Percentiles rank a stretch among this genome's conserved stretches.
These are phyloP conservation scores for Lasioglossum calceatum DNA, from an alignment of 2,888 invertebrate species.

Conservation along the genomic window DNA sequence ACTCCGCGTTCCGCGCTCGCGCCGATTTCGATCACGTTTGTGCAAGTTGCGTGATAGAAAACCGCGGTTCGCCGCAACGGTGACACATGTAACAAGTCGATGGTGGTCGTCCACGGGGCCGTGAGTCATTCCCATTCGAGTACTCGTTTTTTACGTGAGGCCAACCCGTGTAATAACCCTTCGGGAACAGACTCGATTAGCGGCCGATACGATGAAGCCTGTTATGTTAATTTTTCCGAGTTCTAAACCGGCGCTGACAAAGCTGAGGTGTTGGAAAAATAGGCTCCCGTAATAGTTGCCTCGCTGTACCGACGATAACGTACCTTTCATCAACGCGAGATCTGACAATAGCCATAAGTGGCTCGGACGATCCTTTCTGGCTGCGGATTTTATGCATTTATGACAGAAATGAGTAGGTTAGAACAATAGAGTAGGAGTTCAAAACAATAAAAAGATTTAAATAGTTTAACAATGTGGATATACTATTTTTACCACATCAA, in stretches of 20 bases:
- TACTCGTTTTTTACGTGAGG: background rate
- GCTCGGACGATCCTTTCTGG: background rate
- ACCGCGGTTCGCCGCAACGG: conserved; percentile 50
- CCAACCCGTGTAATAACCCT: conserved; percentile 7
- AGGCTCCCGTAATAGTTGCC: background rate
- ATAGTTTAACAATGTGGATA: too few relatives aligned
- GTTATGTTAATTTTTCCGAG: conserved; percentile 6
- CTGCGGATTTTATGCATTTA: too few relatives aligned
- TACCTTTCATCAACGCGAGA: background rate
- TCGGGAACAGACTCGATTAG: conserved; percentile 1
- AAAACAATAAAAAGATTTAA: too few relatives aligned
- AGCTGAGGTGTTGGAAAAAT: conserved; percentile 15
- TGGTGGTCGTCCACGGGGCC: conserved; percentile 9
- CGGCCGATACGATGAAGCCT: conserved; percentile 11
- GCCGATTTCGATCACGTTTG: conserved; percentile 24
- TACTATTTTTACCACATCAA: too few relatives aligned
- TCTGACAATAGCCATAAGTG: background rate
- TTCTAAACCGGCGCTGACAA: conserved; percentile 5
- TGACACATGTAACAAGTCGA: conserved; percentile 39
- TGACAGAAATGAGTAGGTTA: too few relatives aligned
- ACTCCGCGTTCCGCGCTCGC: background rate
- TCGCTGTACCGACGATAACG: background rate
- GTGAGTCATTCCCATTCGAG: conserved; percentile 22
- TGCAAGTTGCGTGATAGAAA: conserved; percentile 41
- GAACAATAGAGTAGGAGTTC: too few relatives aligned